Evolutionary conservation across 30 jellyfish, hydroid and myxozoan species (phyloP).

Genomic region (Haliclystus octoradiatus): DNA sequence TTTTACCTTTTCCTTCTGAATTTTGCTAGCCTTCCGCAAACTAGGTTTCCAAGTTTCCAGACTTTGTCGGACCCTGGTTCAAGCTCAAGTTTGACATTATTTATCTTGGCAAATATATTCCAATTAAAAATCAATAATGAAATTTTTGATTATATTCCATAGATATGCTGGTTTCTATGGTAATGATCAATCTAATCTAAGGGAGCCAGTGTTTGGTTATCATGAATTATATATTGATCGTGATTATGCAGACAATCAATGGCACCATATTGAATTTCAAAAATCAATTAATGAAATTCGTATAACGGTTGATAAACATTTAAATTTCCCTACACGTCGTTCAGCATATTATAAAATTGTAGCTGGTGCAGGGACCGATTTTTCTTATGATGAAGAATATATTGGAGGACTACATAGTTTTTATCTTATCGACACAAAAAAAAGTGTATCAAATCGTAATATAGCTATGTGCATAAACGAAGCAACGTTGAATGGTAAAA

Average conservation of each 20-base stretch:
- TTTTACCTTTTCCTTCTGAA: too few relatives aligned
- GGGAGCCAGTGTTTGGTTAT: slow-evolving; percentile 74
- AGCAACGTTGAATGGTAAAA: slow-evolving; percentile 28
- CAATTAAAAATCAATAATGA: too few relatives aligned
- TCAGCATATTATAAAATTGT: background rate
- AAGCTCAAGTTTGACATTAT: too few relatives aligned
- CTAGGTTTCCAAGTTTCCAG: too few relatives aligned
- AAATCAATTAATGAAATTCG: slow-evolving; percentile 66
- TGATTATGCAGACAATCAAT: slow-evolving; percentile 89
- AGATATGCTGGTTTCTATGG: slow-evolving; percentile 98
- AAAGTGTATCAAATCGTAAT: slow-evolving; percentile 58
- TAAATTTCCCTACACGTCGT: background rate
- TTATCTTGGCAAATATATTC: too few relatives aligned
- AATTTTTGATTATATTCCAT: background rate
- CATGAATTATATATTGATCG: slow-evolving; percentile 81
- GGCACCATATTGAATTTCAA: slow-evolving; percentile 86
- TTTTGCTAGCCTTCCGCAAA: too few relatives aligned
- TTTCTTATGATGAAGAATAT: slow-evolving; percentile 55
- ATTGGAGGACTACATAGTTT: slow-evolving; percentile 76
- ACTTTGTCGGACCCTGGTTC: too few relatives aligned
- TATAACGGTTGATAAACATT: too few relatives aligned
- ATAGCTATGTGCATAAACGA: slow-evolving; percentile 47
- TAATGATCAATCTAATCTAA: slow-evolving; percentile 52
- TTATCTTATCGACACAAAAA: slow-evolving; percentile 39
- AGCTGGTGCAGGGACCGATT: slow-evolving; percentile 47